Evolutionary conservation across 1,140 invertebrate species (phyloP).

Genomic region (Drosophila azteca): DNA sequence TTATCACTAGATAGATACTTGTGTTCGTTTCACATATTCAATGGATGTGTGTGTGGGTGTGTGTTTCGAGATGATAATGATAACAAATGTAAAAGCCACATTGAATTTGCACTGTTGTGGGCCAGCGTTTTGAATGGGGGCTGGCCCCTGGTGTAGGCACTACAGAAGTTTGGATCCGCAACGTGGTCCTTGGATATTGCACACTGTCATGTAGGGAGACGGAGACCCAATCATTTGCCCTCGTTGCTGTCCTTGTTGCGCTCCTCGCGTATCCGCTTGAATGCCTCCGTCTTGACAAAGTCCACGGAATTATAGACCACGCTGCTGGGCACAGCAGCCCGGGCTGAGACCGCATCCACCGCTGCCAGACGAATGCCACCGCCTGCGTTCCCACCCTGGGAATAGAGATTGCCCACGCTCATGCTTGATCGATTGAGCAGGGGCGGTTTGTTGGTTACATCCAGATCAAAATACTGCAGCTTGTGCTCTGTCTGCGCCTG

Average conservation of each 20-base stretch:
- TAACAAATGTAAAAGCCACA: slow-evolving; percentile 47
- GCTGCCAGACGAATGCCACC: slow-evolving; percentile 43
- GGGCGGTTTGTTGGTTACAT: slow-evolving; percentile 84
- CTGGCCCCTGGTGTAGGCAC: slow-evolving; percentile 50
- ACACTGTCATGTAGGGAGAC: slow-evolving; percentile 41
- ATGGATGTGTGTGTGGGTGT: slow-evolving; percentile 16
- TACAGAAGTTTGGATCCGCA: slow-evolving; percentile 40
- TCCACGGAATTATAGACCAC: slow-evolving; percentile 95
- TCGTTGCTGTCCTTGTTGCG: slow-evolving; percentile 86
- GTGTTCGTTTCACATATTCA: slow-evolving; percentile 26
- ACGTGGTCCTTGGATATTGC: slow-evolving; percentile 57
- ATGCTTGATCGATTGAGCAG: slow-evolving; percentile 69
- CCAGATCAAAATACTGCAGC: slow-evolving; percentile 90
- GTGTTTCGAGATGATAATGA: slow-evolving; percentile 25
- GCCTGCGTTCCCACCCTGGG: slow-evolving; percentile 29
- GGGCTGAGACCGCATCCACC: slow-evolving; percentile 40
- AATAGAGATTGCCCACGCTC: slow-evolving; percentile 67
- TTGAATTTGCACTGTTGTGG: slow-evolving; percentile 52
- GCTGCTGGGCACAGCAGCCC: slow-evolving; percentile 79
- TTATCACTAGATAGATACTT: slow-evolving; percentile 30
- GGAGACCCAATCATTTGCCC: slow-evolving; percentile 23
- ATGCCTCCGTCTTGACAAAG: slow-evolving; percentile 95
- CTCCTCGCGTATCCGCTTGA: slow-evolving; percentile 93
- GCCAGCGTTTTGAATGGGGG: slow-evolving; percentile 14
- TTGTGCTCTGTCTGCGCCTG: slow-evolving; percentile 66